Percentiles rank a stretch among this genome's conserved stretches.
Evolutionary conservation across 2,797 vertebrate genomes (phyloP).

Genomic region (Sitta carolinensis): DNA sequence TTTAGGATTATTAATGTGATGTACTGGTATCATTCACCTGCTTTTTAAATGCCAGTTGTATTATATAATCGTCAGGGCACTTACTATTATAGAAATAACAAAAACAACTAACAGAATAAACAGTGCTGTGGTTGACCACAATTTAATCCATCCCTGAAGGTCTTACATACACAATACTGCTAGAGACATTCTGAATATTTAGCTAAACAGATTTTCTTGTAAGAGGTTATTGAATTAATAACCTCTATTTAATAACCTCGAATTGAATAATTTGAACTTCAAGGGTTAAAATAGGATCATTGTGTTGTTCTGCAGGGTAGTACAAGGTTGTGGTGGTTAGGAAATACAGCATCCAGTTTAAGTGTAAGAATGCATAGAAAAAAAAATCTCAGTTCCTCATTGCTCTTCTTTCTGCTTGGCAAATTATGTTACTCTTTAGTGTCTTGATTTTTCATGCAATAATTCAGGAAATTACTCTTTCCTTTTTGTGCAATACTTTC

Average conservation of each 20-base stretch:
- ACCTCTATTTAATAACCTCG: too few species aligned
- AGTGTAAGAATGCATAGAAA: neutral
- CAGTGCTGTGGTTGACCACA: neutral
- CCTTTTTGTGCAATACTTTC: neutral
- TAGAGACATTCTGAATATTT: neutral
- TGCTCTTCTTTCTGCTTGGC: neutral
- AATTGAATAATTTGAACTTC: neutral
- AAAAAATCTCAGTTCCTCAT: neutral
- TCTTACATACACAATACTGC: neutral
- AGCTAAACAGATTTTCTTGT: neutral
- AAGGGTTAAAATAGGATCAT: neutral
- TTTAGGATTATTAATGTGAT: neutral
- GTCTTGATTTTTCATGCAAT: neutral
- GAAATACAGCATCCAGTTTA: neutral
- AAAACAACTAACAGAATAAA: neutral
- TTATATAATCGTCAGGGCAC: neutral
- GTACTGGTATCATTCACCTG: neutral
- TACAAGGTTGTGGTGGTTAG: neutral
- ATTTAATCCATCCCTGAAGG: neutral
- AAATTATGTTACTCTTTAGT: neutral
- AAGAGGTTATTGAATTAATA: neutral
- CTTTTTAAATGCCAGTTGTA: neutral
- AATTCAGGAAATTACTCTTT: conserved; percentile 7
- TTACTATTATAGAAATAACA: neutral
- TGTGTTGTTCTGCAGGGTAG: neutral